Conservation (phyloP, 2,797 vertebrate species). For the Cephalopachus bancanus region DNA sequence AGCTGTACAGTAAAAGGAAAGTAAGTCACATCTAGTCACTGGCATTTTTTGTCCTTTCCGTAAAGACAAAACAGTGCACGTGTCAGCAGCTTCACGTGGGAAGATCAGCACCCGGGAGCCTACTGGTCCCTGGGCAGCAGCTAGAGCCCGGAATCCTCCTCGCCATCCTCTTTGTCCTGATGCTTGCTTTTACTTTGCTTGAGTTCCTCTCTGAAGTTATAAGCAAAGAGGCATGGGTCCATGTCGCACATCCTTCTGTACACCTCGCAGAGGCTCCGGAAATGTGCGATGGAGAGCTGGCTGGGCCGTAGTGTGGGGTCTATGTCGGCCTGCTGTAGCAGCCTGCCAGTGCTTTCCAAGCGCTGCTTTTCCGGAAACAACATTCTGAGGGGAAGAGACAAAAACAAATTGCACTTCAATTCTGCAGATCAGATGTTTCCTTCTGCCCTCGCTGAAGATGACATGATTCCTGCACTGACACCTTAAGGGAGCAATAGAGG, state of each 20-base stretch:
- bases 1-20: constrained; percentile 88
- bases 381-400: constrained; percentile 88
- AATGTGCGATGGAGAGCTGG: constrained; percentile 93
- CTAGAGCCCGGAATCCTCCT: neutral
- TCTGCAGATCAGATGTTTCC: neutral
- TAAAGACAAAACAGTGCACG: rapidly evolving
- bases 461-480: neutral
- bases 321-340: constrained; percentile 93
- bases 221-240: constrained; percentile 90
- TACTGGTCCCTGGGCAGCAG: rapidly evolving
- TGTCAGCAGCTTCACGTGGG: rapidly evolving
- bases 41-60: neutral
- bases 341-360: constrained; percentile 90
- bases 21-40: constrained; percentile 27
- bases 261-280: constrained; percentile 92
- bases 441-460: neutral
- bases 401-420: neutral
- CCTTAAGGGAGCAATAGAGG: rapidly evolving
- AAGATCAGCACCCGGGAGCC: rapidly evolving
- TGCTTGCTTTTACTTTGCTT: constrained; percentile 83
- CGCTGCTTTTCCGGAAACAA: constrained; percentile 94
- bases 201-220: constrained; percentile 95
- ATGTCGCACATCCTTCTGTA: constrained; percentile 93
- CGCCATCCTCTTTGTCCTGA: neutral
- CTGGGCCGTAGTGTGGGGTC: constrained; percentile 94